Base-by-base conservation (phyloP, 2,888 invertebrate genomes). In the Ariolimax columbianus region DNA sequence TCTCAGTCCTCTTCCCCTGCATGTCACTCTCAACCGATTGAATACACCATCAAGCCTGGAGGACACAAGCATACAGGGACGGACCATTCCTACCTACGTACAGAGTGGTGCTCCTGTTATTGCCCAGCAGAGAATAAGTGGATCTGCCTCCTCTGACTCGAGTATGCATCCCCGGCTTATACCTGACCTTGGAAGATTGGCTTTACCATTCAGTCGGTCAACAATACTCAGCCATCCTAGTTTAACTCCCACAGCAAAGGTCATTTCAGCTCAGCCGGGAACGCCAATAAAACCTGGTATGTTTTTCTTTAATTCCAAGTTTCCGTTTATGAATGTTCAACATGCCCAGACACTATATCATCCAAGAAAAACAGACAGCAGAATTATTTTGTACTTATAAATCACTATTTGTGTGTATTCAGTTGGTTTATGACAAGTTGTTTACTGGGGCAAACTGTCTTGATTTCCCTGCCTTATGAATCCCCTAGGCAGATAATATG, bases 231-330 rank as follows among this genome's bases (percentile, higher is more conserved):
- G 43, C n/a, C 77, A 83, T 68, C 78, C 86, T 30, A 68, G 73
- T 23, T 55, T 83, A 14, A 83, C 17, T 47, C 78, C 79, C 17
- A 81, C 82, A 79, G 70, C 87, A 9, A 87, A 87, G 43, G 83
- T 87, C n/a, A 79, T 87, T n/a, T 66, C 86, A 26, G 77, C 77
- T 59, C 84, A 86, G 79, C 86, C 73, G n/a, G 38, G 75, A n/a
- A 59, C 79, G 23, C 23, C 77, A 7, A 78, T 82, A n/a, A 82
- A 85, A 55, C 59, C 82, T 51, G 85, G 82, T 82, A 23, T 3
- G 63, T 30, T n/a, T 63, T 63, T 30, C n/a, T 4, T 63, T 14
- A 7, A 3, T 63, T 63, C 11, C 30, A 55, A 55, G 23, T 55
- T 11, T 55, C 19, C 55, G 23, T 7, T 23, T 23, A 55, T 55